These are phyloP conservation scores for Orthonevra nobilis DNA, from an alignment of 2,888 invertebrate species.

Conservation along the genomic window DNA sequence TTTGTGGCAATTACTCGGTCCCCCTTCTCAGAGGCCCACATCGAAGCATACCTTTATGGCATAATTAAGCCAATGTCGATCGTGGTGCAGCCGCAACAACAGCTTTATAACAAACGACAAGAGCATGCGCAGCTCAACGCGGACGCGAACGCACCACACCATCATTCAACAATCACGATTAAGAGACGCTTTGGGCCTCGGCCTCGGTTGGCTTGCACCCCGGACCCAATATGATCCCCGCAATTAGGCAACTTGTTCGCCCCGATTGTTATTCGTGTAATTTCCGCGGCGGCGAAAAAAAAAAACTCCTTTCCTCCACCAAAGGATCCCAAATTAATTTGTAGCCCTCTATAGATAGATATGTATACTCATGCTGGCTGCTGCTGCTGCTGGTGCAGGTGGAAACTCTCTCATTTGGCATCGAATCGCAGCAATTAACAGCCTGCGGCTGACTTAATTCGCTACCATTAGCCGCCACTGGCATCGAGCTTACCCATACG, in stretches of 20 bases:
- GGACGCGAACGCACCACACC: conserved; percentile 53
- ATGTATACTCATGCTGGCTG: conserved; percentile 26
- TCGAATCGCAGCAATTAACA: conserved; percentile 68
- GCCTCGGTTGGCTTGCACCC: no score
- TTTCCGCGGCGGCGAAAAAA: conserved; percentile 51
- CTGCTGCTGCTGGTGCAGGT: conserved; percentile 51
- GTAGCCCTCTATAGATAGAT: no score
- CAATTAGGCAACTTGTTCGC: conserved; percentile 66
- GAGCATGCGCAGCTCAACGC: conserved; percentile 58
- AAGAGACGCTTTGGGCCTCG: conserved; percentile 62
- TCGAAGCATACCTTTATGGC: conserved; percentile 65
- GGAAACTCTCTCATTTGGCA: conserved; percentile 56
- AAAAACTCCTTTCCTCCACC: conserved; percentile 9
- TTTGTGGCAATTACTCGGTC: conserved; percentile 67
- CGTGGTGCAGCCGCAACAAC: conserved; percentile 10
- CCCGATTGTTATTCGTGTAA: conserved; percentile 63
- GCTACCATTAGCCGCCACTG: conserved; percentile 65
- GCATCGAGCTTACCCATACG: conserved; percentile 22
- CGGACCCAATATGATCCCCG: conserved; percentile 58
- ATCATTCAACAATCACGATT: conserved; percentile 69
- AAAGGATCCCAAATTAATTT: conserved; percentile 68
- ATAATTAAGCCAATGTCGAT: conserved; percentile 65
- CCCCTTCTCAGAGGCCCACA: conserved; percentile 41
- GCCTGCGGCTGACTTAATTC: conserved; percentile 70
- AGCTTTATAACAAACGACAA: not conserved